Conservation (phyloP, 2,797 vertebrate species). For the Melanotaenia pygmaea region DNA sequence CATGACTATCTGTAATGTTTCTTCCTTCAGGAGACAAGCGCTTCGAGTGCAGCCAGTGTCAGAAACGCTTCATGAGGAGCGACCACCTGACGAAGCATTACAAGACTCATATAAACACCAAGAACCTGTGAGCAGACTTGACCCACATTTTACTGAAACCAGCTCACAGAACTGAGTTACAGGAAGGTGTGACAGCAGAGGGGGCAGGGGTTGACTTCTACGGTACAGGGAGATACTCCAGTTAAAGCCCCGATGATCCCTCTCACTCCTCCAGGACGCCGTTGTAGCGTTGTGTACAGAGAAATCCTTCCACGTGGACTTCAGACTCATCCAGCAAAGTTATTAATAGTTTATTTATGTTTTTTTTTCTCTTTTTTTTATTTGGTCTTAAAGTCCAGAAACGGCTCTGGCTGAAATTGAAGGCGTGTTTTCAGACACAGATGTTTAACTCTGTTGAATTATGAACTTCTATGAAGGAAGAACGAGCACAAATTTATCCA, state of each 20-base stretch:
- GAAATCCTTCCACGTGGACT: conserved; percentile 45
- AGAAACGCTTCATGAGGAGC: conserved; percentile 98
- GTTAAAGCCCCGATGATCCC: conserved; percentile 20
- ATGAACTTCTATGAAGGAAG: conserved; percentile 32
- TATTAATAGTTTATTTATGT: conserved; percentile 34
- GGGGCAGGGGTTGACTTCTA: conserved; percentile 38
- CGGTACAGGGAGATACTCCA: conserved; percentile 54
- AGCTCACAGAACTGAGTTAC: conserved; percentile 41
- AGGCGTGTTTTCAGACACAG: conserved; percentile 14
- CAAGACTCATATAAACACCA: conserved; percentile 98
- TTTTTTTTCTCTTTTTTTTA: conserved; percentile 7
- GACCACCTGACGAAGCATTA: conserved; percentile 99
- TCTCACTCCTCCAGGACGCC: conserved; percentile 55
- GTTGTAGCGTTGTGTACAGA: conserved; percentile 58
- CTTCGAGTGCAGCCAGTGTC: conserved; percentile 96
- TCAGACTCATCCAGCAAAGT: conserved; percentile 43
- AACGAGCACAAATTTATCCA: conserved; percentile 10
- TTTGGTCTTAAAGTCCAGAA: conserved; percentile 20
- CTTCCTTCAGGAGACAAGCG: conserved; percentile 92
- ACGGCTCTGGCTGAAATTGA: conserved; percentile 17
- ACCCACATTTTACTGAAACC: conserved; percentile 15
- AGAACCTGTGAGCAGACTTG: conserved; percentile 88
- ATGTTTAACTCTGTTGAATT: conserved; percentile 41
- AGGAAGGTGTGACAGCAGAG: conserved; percentile 40
- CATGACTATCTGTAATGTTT: not conserved